A percentile compares a stretch with the other conserved stretches of the same genome.
These are phyloP conservation scores for Buphagus erythrorhynchus DNA, from an alignment of 2,797 vertebrate species.

Conservation along the genomic window DNA sequence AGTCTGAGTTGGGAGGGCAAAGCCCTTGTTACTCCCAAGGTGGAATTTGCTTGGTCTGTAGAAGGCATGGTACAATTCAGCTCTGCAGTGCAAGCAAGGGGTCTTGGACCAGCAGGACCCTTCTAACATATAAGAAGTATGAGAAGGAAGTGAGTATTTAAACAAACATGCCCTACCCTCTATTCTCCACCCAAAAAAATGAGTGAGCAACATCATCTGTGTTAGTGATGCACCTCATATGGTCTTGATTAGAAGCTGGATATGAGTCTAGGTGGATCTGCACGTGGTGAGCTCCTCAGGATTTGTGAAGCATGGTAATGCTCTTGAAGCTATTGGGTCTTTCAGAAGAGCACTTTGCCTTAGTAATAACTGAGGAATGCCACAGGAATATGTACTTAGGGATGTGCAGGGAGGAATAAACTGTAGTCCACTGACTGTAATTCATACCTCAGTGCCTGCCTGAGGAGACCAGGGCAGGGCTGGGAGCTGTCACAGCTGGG, in stretches of 20 bases:
- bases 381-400: not conserved
- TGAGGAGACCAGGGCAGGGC: not conserved
- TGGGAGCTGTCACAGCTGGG: conserved; percentile 1
- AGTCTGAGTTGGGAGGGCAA: not conserved
- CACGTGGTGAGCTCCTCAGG: not conserved
- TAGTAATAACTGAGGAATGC: not conserved
- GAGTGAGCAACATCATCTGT: not conserved
- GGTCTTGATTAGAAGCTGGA: not conserved
- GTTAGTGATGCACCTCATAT: not conserved
- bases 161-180: not conserved
- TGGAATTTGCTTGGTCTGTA: not conserved
- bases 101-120: not conserved
- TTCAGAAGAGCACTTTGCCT: not conserved
- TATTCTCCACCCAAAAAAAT: not conserved
- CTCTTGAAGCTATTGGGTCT: not conserved
- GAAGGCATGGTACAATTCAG: not conserved
- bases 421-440: not conserved
- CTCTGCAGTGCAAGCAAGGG: not conserved
- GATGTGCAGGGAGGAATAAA: not conserved
- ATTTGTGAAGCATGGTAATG: not conserved
- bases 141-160: not conserved
- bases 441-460: not conserved
- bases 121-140: not conserved
- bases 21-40: not conserved
- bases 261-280: not conserved